These are phyloP conservation scores for Palythoa heliodiscus DNA, from an alignment of 92 coral and sea anemone genomes.

Conservation along the genomic window DNA sequence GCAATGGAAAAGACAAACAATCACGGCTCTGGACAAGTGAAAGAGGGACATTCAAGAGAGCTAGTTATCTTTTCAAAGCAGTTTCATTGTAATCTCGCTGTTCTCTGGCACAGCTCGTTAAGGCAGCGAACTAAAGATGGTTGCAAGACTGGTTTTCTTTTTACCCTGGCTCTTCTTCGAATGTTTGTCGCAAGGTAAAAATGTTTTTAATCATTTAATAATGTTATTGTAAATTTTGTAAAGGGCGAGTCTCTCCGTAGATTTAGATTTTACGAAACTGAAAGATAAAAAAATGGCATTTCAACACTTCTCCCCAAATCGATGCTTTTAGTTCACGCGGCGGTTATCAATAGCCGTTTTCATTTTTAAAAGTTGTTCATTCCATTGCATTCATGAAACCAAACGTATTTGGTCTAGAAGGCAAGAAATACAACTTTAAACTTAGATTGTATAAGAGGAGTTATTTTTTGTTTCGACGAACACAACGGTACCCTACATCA, in stretches of 20 bases:
- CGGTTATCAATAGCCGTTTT: no score
- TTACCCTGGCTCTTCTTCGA: background rate
- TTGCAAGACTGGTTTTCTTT: background rate
- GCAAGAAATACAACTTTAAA: no score
- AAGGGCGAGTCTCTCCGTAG: background rate
- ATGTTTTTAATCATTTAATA: background rate
- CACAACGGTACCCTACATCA: background rate
- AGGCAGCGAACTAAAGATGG: background rate
- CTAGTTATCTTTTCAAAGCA: background rate
- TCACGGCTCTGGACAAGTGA: background rate
- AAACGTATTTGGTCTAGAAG: no score
- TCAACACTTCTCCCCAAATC: no score
- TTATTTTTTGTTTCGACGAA: no score
- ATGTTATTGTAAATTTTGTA: background rate
- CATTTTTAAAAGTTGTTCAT: no score
- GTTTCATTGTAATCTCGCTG: background rate
- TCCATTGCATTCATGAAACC: no score
- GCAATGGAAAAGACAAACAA: background rate
- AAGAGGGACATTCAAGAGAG: background rate
- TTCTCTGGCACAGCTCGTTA: background rate
- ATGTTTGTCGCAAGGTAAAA: conserved; percentile 1
- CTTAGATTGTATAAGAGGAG: no score
- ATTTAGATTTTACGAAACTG: background rate
- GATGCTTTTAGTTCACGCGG: no score
- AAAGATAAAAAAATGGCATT: background rate